These are phyloP conservation scores for Melinaea marsaeus DNA, from an alignment of 2,888 invertebrate genomes.

Conservation along the genomic window DNA sequence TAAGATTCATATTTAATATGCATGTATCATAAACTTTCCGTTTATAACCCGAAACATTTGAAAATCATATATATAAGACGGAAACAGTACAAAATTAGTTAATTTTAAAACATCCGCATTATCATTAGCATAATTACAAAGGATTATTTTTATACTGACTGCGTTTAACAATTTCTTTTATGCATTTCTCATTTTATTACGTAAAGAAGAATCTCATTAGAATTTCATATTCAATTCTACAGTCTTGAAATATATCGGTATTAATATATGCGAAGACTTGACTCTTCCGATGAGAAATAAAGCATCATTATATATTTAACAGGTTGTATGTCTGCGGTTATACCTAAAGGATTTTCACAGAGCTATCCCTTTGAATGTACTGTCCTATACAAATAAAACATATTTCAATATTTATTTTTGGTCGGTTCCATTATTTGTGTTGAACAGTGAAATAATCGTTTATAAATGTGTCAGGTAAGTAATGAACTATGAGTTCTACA, in stretches of 20 bases:
- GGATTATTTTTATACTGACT: no score
- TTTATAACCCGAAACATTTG: no score
- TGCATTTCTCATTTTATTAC: neutral
- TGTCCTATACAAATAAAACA: neutral
- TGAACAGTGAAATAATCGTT: neutral
- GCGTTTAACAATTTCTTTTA: slow-evolving; percentile 2
- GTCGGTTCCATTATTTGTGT: neutral
- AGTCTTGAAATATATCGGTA: slow-evolving; percentile 17
- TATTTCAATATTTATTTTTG: slow-evolving; percentile 2
- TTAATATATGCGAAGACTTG: slow-evolving; percentile 25
- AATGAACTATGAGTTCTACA: neutral
- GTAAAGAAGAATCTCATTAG: slow-evolving; percentile 8
- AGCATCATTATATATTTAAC: slow-evolving; percentile 18
- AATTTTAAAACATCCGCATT: no score
- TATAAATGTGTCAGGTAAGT: neutral
- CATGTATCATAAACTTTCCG: no score
- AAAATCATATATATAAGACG: no score
- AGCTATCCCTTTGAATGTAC: neutral
- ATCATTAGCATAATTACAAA: no score
- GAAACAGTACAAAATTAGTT: no score
- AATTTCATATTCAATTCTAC: slow-evolving; percentile 19
- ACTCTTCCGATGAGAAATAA: slow-evolving; percentile 19
- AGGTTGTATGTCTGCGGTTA: neutral
- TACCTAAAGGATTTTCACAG: neutral
- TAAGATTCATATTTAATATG: no score